Conservation (phyloP, 2,113 vertebrate species). For the Orientallactaga bullata region DNA sequence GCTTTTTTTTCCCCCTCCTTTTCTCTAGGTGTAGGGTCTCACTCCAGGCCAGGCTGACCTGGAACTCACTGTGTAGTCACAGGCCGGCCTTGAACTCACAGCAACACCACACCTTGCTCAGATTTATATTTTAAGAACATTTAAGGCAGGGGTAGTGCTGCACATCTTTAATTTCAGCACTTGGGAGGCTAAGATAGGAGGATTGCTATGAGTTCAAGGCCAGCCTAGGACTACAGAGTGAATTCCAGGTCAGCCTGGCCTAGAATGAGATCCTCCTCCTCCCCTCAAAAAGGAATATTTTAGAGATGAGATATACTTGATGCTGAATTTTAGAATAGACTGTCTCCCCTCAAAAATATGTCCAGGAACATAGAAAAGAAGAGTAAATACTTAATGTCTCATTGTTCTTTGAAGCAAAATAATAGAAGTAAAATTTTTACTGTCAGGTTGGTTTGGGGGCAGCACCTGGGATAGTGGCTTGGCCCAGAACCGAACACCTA, state of each 20-base stretch:
- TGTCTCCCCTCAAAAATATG: neutral
- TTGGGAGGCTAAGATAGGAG: too few relatives aligned
- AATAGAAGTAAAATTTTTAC: neutral
- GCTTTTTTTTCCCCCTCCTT: neutral
- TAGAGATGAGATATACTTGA: neutral
- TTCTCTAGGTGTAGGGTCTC: neutral
- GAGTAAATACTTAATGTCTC: neutral
- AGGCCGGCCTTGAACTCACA: too few relatives aligned
- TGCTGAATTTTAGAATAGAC: slow-evolving; percentile 25
- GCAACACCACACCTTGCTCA: too few relatives aligned
- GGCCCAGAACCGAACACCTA: neutral
- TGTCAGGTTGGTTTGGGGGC: neutral
- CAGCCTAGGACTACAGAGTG: too few relatives aligned
- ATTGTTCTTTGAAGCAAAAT: slow-evolving; percentile 25
- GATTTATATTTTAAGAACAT: too few relatives aligned
- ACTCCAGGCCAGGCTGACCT: too few relatives aligned
- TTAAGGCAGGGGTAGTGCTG: too few relatives aligned
- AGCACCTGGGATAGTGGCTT: neutral
- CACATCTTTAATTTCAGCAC: too few relatives aligned
- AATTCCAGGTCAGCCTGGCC: too few relatives aligned
- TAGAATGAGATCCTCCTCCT: neutral
- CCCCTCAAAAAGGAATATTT: neutral
- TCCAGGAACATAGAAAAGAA: slow-evolving; percentile 4
- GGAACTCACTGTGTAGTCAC: too few relatives aligned
- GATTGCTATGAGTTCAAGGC: too few relatives aligned